Base-by-base conservation (phyloP, 2,888 invertebrate species). In the Temnothorax unifasciatus region DNA sequence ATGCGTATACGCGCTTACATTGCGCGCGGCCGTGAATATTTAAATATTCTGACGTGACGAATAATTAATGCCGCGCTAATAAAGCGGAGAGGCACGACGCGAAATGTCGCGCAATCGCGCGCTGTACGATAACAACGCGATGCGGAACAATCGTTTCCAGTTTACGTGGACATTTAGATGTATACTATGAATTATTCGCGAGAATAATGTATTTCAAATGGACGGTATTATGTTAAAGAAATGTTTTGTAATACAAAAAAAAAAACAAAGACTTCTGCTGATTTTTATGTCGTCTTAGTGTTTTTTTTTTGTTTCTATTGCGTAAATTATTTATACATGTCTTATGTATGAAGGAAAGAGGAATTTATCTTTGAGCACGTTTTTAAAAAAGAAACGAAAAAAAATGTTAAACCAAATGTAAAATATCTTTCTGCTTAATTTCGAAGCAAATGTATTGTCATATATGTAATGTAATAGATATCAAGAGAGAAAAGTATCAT, bases 41-140 rank as follows among this genome's bases (percentile, higher is more conserved):
- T 89, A 88, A 88, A 89, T 88, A 86, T 86, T 81, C 82, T 74
- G 74, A 64, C 74, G 73, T 38, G 69, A 44, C 83, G 54, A 75
- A 88, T 88, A 87, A 89, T 89, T 89, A 85, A 89, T 88, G 85
- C 73, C 64, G 74, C 73, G 69, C 83, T 89, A 88, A 88, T 86
- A 88, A 87, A 74, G 83, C 57, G 52, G 8, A 34, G n/a, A 13
- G 21, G 11, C 74, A 63, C 76, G 44, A 44, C 66, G 69, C 47
- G 21, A 47, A 69, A 69, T 34, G 57, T 79, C 57, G 47, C 57
- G 54, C 68, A 0, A 68, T 34, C 57, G 77, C 29, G 41, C 54
- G 25, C 29, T 4, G 25, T 41, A 54, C 54, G 64, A 64, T 77
- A 57, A 66, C 44, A 54, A 25, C 21, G 44, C 29, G 25, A 25